Evolutionary conservation across 2,888 invertebrate genomes (phyloP), one percentile per base, ranked within the genome.

Genomic region (Calliphora vomitoria): DNA sequence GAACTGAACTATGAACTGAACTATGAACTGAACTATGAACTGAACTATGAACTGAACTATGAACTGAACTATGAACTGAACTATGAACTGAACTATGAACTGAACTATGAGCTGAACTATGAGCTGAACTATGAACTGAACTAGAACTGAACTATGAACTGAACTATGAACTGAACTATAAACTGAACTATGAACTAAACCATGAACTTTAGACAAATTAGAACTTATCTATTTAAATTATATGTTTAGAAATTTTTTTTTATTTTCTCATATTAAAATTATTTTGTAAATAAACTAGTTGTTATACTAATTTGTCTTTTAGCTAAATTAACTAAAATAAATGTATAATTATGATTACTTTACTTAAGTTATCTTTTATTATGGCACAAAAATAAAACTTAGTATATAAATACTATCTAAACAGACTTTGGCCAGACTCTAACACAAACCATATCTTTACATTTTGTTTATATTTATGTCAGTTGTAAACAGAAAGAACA

Each of bases 351-450:
- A 10, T 18, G 53, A 8, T 8, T 5, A 3, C 41, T 8, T 41
- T 53, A 53, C 35, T 71, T 71, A 35, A 53, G 35, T 11, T 53
- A 35, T 53, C 53, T 35, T 0, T 20, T 13, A n/a, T 1, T 5
- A 44, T 25, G 41, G n/a, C 35, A 38, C 31, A 4, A 15, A 15
- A 8, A 25, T 5, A 20, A 20, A 44, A 47, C 5, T 44, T 8
- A 44, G 3, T 44, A 44, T 8, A 13, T 20, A 11, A 58, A 72
- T 18, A 38, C 8, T 5, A 72, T 15, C 6, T 15, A 72, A 58
- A 38, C 35, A 44, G 31, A 58, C 41, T 41, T 44, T 78, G 55
- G 78, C 68, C 78, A 78, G 68, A 78, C 55, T 55, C 0, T 35
- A 15, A 25, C 55, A 68, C 10, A 66, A 66, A 66, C 18, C 8